Percentiles rank a stretch among this genome's conserved stretches.
Conservation (phyloP, 2,888 invertebrate species). For the Blastobasis adustella region DNA sequence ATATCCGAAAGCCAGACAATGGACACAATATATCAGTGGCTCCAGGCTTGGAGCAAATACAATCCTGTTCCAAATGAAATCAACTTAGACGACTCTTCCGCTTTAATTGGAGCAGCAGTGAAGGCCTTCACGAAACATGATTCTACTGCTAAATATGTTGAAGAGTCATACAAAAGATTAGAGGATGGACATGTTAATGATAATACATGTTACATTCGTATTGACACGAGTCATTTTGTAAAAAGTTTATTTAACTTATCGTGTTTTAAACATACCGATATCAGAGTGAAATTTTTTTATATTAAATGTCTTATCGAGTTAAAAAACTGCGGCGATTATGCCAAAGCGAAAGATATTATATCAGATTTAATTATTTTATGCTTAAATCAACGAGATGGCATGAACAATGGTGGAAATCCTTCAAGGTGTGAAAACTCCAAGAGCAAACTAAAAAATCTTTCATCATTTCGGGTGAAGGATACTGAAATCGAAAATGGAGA, state of each 20-base stretch:
- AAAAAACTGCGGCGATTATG: constrained; percentile 2
- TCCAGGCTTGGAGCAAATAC: constrained; percentile 4
- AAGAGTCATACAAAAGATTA: constrained; percentile 6
- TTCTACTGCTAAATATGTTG: constrained; percentile 8
- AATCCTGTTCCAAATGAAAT: constrained; percentile 8
- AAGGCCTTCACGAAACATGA: constrained; percentile 6
- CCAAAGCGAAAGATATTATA: constrained; percentile 1
- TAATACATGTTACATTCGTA: constrained; percentile 5
- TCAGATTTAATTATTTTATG: constrained; percentile 3
- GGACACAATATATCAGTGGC: constrained; percentile 9
- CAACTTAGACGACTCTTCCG: constrained; percentile 8
- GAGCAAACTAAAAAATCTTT: constrained; percentile 1
- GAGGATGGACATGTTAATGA: neutral
- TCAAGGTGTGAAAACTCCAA: constrained; percentile 4
- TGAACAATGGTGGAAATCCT: neutral
- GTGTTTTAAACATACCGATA: constrained; percentile 5
- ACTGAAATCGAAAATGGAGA: neutral
- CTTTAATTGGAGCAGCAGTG: constrained; percentile 11
- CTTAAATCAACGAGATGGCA: neutral
- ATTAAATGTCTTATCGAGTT: constrained; percentile 4
- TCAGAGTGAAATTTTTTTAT: constrained; percentile 7
- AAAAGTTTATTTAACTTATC: constrained; percentile 6
- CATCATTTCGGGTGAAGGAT: neutral
- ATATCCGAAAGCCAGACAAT: constrained; percentile 8
- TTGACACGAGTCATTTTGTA: constrained; percentile 8